Percentiles rank a stretch among this genome's conserved stretches.
phyloP scores from a whole-genome alignment of 2,888 invertebrate species.

The Pammene aurita region DNA sequence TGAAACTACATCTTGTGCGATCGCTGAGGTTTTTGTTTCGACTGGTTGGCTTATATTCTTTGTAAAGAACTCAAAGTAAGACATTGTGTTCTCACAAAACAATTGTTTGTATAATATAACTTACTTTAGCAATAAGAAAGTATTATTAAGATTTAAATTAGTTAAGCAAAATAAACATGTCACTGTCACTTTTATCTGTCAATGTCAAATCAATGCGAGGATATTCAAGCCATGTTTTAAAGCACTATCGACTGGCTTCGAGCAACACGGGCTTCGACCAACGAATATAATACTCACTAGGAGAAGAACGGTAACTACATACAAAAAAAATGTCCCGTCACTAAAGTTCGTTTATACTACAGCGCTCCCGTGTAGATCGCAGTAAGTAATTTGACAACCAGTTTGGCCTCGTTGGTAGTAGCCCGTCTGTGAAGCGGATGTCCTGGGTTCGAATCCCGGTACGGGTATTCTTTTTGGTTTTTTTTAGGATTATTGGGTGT shows the following conservation, averaged over 20 bases:
- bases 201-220: not conserved
- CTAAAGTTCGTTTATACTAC: no score
- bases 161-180: not conserved
- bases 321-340: no score
- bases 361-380: no score
- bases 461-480: no score
- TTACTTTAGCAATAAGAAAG: not conserved
- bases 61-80: slow-evolving; percentile 20
- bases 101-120: not conserved
- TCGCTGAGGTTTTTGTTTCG: not conserved
- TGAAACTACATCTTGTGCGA: not conserved
- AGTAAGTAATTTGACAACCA: no score
- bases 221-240: slow-evolving; percentile 10
- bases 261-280: no score
- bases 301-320: no score
- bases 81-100: slow-evolving; percentile 2
- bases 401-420: no score
- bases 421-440: no score
- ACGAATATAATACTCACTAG: no score
- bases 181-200: not conserved
- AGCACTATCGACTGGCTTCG: not conserved
- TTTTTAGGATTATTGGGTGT: no score
- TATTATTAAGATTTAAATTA: not conserved
- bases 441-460: no score
- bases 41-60: slow-evolving; percentile 9